Conservation (phyloP, 2,797 vertebrate species). For the Myotis planiceps region DNA sequence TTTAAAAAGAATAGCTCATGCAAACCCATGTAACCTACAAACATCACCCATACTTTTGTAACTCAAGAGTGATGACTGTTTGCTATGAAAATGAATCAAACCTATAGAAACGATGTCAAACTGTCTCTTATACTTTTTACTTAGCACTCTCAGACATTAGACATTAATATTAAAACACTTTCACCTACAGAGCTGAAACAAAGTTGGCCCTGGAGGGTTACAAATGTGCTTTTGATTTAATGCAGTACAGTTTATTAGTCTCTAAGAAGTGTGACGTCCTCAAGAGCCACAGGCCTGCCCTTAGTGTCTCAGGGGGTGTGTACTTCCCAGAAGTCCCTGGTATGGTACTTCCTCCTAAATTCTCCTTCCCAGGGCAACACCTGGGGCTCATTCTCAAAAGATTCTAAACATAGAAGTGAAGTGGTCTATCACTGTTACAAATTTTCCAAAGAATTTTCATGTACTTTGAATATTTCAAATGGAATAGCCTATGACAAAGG, state of each 20-base stretch:
- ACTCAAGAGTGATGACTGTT: neutral
- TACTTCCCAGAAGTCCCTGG: constrained; percentile 18
- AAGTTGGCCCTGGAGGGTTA: neutral
- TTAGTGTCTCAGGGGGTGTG: neutral
- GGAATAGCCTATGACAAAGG: neutral
- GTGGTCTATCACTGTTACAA: too few species aligned
- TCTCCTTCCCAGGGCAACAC: constrained; percentile 27
- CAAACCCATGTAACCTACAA: neutral
- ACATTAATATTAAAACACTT: constrained; percentile 60
- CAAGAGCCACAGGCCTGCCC: neutral
- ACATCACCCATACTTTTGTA: neutral
- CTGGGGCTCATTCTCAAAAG: constrained; percentile 19
- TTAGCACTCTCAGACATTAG: constrained; percentile 1
- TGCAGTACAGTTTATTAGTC: neutral
- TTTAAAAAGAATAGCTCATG: neutral
- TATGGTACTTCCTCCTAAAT: neutral
- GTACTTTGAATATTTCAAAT: too few species aligned
- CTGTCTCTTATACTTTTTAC: constrained; percentile 8
- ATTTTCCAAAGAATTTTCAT: too few species aligned
- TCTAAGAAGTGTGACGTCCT: neutral
- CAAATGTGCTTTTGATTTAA: constrained; percentile 51
- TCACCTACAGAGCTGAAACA: constrained; percentile 34
- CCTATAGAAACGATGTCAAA: constrained; percentile 1
- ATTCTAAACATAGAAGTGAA: constrained; percentile 44
- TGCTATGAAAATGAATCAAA: constrained; percentile 12